Evolutionary conservation across 2,888 invertebrate species (phyloP), one percentile per base, ranked within the genome.

Genomic region (Volucella bombylans): DNA sequence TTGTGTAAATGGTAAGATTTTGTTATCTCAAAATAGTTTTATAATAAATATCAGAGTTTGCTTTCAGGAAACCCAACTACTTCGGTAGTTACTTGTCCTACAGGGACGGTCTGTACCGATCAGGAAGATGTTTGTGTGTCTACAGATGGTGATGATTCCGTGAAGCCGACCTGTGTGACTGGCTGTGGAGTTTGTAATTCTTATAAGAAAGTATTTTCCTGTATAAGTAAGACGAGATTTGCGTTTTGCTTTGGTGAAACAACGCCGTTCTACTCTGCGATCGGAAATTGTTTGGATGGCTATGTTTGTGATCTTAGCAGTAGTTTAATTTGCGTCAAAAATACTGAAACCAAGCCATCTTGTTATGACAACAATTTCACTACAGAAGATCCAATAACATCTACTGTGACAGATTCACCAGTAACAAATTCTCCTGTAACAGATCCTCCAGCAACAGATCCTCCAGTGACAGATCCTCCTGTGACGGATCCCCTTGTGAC

Each of bases 181-280:
- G 39, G 69, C 8, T 89, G 89, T 52, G 87, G 85, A 0, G 62
- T 87, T 8, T 89, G 89, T 72, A 88, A 88, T 62, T 86, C 82
- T 8, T 59, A 65, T 55, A 87, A 88, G 47, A 86, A 88, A 14
- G 87, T 87, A 0, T 91, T 91, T 62, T 88, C 90, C 12, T 91
- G 90, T 65, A 88, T 89, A 6, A 88, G 90, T 0, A 87, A 87
- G 10, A 87, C 79, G 11, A 89, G 88, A 6, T 90, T 90, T 74
- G 87, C 88, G 1, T 90, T 91, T 57, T 91, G 90, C 71, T 91
- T 89, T 67, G 90, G 91, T 9, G 88, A 88, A 39, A 69, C 67
- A 0, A 78, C 64, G 8, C 90, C 61, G 73, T 65, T 86, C 59
- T 71, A 57, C 6, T 64, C 55, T 0, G 54, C 73, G 0, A 14